Conservation (phyloP, 2,888 invertebrate species). For the Tricholauxania praeusta region DNA sequence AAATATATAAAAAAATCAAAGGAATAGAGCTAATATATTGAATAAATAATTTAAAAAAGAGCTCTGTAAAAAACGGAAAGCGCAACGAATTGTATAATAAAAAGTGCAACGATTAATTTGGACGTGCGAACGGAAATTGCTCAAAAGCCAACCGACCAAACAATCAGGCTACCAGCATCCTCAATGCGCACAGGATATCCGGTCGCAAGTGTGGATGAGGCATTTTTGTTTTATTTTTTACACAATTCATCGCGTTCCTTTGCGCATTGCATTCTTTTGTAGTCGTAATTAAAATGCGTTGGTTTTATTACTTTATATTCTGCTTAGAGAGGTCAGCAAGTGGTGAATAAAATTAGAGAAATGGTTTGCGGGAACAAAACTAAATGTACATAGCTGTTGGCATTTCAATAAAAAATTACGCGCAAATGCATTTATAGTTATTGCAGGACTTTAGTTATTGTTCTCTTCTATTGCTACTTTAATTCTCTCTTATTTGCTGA, state of each 20-base stretch:
- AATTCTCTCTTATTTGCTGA: too few relatives aligned
- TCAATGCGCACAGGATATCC: not conserved
- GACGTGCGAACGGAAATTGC: slow-evolving; percentile 2
- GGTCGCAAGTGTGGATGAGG: not conserved
- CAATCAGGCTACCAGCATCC: not conserved
- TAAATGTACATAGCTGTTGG: too few relatives aligned
- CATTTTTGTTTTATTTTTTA: not conserved
- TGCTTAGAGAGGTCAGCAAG: too few relatives aligned
- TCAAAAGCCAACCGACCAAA: slow-evolving; percentile 4
- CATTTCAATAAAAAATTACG: too few relatives aligned
- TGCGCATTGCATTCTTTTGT: not conserved
- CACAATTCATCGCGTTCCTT: not conserved
- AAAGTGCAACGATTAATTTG: slow-evolving; percentile 2
- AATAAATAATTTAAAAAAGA: not conserved
- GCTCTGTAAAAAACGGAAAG: not conserved
- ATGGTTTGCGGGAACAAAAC: too few relatives aligned
- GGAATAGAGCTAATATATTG: not conserved
- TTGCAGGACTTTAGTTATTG: too few relatives aligned
- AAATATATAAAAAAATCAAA: too few relatives aligned
- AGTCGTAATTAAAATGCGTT: too few relatives aligned
- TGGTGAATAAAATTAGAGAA: too few relatives aligned
- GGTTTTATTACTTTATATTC: too few relatives aligned
- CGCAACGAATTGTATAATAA: not conserved
- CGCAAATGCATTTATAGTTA: too few relatives aligned
- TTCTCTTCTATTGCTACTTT: too few relatives aligned